These are phyloP conservation scores for Hyalella azteca DNA, from an alignment of 2,888 invertebrate genomes.

Conservation along the genomic window DNA sequence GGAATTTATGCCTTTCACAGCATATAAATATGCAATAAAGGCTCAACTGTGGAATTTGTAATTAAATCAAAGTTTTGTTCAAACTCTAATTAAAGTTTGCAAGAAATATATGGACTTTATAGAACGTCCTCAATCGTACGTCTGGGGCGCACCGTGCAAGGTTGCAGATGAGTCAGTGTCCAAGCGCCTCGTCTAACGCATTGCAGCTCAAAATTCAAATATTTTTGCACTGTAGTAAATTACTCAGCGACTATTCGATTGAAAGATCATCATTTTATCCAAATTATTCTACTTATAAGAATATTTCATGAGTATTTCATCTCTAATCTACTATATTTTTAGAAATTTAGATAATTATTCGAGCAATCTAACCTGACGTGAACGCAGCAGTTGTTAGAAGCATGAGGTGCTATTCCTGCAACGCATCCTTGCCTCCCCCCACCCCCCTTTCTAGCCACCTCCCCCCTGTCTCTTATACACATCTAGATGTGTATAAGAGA, in stretches of 20 bases:
- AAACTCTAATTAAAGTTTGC: not conserved
- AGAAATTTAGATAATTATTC: no score
- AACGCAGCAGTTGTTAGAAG: constrained; percentile 3
- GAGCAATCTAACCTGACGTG: not conserved
- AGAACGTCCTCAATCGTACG: constrained; percentile 31
- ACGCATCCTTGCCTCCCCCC: constrained; percentile 1
- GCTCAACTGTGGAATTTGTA: not conserved
- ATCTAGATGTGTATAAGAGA: no score
- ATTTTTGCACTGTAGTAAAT: no score
- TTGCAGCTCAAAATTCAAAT: not conserved
- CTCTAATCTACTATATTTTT: no score
- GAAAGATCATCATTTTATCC: no score
- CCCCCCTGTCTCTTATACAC: no score
- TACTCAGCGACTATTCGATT: no score
- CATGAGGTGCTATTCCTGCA: constrained; percentile 19
- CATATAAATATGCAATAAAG: not conserved
- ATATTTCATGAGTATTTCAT: no score
- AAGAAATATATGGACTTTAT: not conserved
- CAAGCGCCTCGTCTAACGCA: not conserved
- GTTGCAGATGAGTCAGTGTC: constrained; percentile 36
- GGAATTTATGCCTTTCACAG: not conserved
- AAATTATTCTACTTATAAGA: no score
- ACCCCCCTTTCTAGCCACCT: not conserved
- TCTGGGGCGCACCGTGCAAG: constrained; percentile 4
- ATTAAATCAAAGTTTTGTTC: not conserved